phyloP scores from a whole-genome alignment of 2,113 vertebrate genomes.

The Triplophysa dalaica region DNA sequence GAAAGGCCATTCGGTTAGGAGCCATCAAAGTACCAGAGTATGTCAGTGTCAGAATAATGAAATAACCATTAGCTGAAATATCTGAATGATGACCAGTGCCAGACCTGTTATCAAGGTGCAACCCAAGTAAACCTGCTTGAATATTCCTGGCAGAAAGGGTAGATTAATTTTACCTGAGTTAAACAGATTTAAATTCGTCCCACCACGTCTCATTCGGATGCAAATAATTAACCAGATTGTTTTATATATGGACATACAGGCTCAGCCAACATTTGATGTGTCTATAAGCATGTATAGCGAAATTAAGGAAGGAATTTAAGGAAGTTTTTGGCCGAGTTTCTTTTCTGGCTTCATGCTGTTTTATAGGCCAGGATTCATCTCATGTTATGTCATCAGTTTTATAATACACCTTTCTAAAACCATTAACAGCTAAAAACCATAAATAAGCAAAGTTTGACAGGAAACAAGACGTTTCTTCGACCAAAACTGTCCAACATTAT shows the following conservation, averaged over 20 bases:
- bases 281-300: neutral
- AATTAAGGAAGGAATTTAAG: neutral
- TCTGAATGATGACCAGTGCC: neutral
- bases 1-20: slow-evolving; percentile 1
- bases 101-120: neutral
- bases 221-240: slow-evolving; percentile 13
- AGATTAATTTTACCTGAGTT: slow-evolving; percentile 19
- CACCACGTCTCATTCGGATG: slow-evolving; percentile 12
- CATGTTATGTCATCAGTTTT: neutral
- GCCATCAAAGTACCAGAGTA: slow-evolving; percentile 6
- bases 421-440: neutral
- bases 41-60: slow-evolving; percentile 4
- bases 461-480: neutral
- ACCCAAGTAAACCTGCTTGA: neutral
- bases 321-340: neutral
- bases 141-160: neutral
- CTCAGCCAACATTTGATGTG: slow-evolving; percentile 4
- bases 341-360: neutral
- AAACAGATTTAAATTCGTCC: slow-evolving; percentile 39
- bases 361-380: neutral
- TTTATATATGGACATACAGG: slow-evolving; percentile 1
- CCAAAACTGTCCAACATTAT: too few species aligned
- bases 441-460: neutral
- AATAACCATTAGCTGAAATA: slow-evolving; percentile 16
- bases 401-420: neutral